A percentile compares a stretch with the other conserved stretches of the same genome.
Evolutionary conservation across 2,797 vertebrate genomes (phyloP).

Genomic region (Gadopsis bispinosus): DNA sequence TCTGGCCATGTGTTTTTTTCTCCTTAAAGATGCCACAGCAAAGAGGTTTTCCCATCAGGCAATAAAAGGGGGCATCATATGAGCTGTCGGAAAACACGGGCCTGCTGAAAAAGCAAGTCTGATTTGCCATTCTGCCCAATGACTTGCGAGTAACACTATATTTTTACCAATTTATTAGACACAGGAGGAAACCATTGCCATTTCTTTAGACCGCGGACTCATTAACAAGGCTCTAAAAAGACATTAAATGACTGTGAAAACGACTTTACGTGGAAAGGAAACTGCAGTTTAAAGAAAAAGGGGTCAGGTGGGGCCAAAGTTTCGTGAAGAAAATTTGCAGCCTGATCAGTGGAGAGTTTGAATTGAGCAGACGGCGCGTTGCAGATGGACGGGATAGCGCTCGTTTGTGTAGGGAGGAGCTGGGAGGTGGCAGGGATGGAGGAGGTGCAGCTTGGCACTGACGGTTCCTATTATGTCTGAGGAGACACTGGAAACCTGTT

Average conservation of each 20-base stretch:
- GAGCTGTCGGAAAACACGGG: conserved; percentile 53
- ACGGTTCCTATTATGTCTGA: conserved; percentile 86
- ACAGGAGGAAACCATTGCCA: conserved; percentile 73
- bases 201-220: conserved; percentile 68
- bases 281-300: conserved; percentile 28
- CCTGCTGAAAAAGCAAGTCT: conserved; percentile 33
- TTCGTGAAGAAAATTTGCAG: conserved; percentile 26
- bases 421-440: conserved; percentile 77
- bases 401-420: conserved; percentile 37
- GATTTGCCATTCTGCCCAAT: conserved; percentile 65
- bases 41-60: conserved; percentile 66
- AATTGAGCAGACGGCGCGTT: neutral
- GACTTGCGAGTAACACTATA: conserved; percentile 69
- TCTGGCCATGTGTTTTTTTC: conserved; percentile 40
- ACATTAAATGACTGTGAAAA: conserved; percentile 70
- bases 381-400: conserved; percentile 35
- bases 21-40: conserved; percentile 45
- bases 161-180: conserved; percentile 64
- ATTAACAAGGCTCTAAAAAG: conserved; percentile 78
- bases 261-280: conserved; percentile 48
- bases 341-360: conserved; percentile 55
- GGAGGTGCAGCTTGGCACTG: conserved; percentile 52
- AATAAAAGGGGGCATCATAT: conserved; percentile 51
- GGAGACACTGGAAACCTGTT: conserved; percentile 84
- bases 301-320: conserved; percentile 13